Conservation (phyloP, 1,140 invertebrate genomes). For the Lasaia peninsularis region DNA sequence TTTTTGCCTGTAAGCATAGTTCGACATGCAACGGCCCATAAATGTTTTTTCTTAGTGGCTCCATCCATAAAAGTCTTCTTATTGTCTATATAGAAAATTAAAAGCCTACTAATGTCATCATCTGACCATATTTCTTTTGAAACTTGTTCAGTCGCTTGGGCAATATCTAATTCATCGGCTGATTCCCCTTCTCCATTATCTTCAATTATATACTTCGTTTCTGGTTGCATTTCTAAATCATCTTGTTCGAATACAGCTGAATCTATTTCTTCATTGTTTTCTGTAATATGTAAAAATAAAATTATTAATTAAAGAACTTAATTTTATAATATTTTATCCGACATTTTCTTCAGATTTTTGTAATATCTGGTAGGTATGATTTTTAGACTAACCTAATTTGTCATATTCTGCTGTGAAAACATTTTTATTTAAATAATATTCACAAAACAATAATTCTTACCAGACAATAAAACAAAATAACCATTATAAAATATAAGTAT, state of each 20-base stretch:
- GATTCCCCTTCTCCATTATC: constrained; percentile 41
- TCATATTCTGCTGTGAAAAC: too few species aligned
- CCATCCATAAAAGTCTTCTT: constrained; percentile 52
- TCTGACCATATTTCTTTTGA: constrained; percentile 49
- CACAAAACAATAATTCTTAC: too few species aligned
- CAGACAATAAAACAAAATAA: too few species aligned
- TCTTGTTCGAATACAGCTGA: constrained; percentile 21
- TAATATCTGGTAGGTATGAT: too few species aligned
- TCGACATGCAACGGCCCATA: constrained; percentile 61
- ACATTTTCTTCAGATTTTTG: too few species aligned
- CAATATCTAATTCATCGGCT: constrained; percentile 30
- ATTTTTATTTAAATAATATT: too few species aligned
- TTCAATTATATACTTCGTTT: constrained; percentile 38
- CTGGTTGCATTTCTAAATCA: constrained; percentile 27
- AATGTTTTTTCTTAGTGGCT: constrained; percentile 45
- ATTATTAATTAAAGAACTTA: background rate
- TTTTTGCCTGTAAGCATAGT: constrained; percentile 53
- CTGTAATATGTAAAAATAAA: background rate
- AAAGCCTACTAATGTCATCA: constrained; percentile 47
- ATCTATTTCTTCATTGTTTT: constrained; percentile 25
- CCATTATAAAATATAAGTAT: too few species aligned
- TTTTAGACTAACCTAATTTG: too few species aligned
- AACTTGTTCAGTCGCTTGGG: constrained; percentile 25
- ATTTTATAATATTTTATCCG: too few species aligned
- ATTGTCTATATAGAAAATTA: constrained; percentile 63